Base-by-base conservation (phyloP, 2,113 vertebrate species). In the Poeciliopsis occidentalis region DNA sequence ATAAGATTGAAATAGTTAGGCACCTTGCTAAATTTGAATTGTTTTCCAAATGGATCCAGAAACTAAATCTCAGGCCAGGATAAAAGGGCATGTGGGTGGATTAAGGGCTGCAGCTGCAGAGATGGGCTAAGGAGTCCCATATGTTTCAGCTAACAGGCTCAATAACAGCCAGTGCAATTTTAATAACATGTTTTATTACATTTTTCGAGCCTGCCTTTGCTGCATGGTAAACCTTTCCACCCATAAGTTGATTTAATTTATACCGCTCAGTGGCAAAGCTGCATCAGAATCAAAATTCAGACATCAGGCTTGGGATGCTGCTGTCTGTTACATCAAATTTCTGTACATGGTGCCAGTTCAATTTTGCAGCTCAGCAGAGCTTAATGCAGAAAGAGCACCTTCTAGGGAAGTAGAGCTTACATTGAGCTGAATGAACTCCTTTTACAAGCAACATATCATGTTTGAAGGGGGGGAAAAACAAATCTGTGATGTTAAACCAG, bases 301-400 rank as follows among this genome's bases (percentile, higher is more conserved):
- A 88, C 80, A 75, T 93, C 78, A 88, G 83, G 77, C 82, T 85
- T 67, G 70, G 37, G 68, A 80, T 29, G 65, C 91, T 87, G 81
- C 69, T 81, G 73, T 81, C 64, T 41, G 72, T 91, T 90, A 85
- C 88, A 85, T 89, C 88, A 85, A 67, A 87, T 87, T 75, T 88
- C 86, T 83, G 78, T 87, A 88, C 77, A 80, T 39, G 76, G 72
- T 91, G 89, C 82, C 86, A 78, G 87, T 90, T 88, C 79, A 91
- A 88, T 92, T 93, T 89, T 90, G 85, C 81, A 90, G 89, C 77
- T 88, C 90, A 92, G 80, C 83, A 84, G 89, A 87, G 87, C 87
- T 87, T 91, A 88, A 89, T 90, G 77, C 82, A 76, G 66, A 57
- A 89, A 47, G 69, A 79, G 54, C 65, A 4, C 70, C 69, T 80